Percentiles rank a stretch among this genome's conserved stretches.
Conservation (phyloP, 2,113 vertebrate genomes). For the Melospiza georgiana region DNA sequence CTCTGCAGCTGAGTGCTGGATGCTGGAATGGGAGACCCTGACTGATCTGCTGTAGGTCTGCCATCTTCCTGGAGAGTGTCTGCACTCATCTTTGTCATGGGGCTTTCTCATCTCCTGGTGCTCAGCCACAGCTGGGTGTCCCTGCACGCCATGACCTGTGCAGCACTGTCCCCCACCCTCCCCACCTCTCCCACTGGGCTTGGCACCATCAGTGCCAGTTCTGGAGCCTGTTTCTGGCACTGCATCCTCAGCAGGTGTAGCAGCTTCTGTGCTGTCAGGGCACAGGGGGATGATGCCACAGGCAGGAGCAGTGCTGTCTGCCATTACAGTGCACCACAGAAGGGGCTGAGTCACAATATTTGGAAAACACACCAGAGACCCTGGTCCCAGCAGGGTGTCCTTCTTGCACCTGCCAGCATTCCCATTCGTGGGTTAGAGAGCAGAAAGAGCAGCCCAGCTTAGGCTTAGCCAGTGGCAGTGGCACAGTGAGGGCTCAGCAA, state of each 20-base stretch:
- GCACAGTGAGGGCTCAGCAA: accelerated
- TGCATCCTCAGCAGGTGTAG: background rate
- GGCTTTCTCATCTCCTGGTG: background rate
- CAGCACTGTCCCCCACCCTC: accelerated
- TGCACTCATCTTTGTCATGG: accelerated
- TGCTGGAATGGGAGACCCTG: background rate
- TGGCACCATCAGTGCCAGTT: accelerated
- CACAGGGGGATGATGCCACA: background rate
- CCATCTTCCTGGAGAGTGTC: background rate
- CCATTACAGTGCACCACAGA: background rate
- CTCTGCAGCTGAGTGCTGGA: background rate
- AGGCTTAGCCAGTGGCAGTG: background rate
- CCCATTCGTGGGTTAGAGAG: background rate
- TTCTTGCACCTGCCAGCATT: accelerated
- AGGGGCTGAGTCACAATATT: background rate
- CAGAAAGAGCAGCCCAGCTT: background rate
- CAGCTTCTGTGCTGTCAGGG: background rate
- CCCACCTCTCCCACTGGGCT: background rate
- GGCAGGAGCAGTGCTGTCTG: background rate
- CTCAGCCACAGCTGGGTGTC: background rate
- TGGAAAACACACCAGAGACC: background rate
- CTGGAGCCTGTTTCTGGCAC: background rate
- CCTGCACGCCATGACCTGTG: accelerated
- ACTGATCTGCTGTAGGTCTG: accelerated
- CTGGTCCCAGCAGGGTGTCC: background rate